These are phyloP conservation scores for Papilio polytes DNA, from an alignment of 1,140 invertebrate species.

Conservation along the genomic window DNA sequence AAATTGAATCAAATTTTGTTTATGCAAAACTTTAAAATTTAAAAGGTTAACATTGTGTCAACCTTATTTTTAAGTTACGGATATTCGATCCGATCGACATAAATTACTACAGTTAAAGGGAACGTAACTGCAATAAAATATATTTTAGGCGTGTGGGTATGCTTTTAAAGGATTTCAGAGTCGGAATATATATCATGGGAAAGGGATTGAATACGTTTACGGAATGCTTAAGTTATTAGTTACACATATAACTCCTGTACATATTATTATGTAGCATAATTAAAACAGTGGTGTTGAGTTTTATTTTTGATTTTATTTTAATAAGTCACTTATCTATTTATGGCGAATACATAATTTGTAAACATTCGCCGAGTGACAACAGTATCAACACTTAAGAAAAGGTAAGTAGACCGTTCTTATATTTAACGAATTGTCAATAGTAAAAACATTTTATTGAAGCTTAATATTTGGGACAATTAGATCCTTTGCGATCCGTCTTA, in stretches of 20 bases:
- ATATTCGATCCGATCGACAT: conserved; percentile 27
- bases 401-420: no score
- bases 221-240: conserved; percentile 26
- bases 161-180: conserved; percentile 36
- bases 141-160: conserved; percentile 34
- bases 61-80: not conserved
- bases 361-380: no score
- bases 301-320: not conserved
- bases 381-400: no score
- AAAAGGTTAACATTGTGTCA: not conserved
- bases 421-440: no score
- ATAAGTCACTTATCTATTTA: not conserved
- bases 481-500: no score
- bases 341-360: no score
- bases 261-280: not conserved
- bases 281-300: not conserved
- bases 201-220: conserved; percentile 36
- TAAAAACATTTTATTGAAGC: no score
- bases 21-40: not conserved
- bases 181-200: conserved; percentile 32
- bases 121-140: conserved; percentile 39
- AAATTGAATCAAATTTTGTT: not conserved
- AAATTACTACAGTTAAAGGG: conserved; percentile 35
- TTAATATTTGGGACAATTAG: no score
- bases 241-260: not conserved